These are phyloP conservation scores for Drosophila ironensis DNA, from an alignment of 1,140 invertebrate species.

Conservation along the genomic window DNA sequence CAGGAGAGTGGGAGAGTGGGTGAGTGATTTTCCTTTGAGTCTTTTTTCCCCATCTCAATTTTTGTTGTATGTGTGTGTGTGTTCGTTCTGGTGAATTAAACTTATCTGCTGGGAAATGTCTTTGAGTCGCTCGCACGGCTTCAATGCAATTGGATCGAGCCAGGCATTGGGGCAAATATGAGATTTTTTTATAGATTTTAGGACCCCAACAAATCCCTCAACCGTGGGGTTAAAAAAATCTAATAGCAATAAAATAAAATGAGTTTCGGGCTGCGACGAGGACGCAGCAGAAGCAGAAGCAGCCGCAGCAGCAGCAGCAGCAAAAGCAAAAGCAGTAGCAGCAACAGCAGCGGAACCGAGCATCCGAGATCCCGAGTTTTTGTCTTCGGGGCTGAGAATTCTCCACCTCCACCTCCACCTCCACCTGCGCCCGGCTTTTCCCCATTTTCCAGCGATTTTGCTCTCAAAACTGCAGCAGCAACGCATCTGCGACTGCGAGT, in stretches of 20 bases:
- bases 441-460: constrained; percentile 15
- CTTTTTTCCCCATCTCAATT: neutral
- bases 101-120: constrained; percentile 21
- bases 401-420: neutral
- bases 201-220: too few relatives aligned
- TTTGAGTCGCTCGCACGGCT: too few relatives aligned
- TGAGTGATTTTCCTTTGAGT: constrained; percentile 22
- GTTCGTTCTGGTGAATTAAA: neutral
- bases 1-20: neutral
- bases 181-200: too few relatives aligned
- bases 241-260: constrained; percentile 56
- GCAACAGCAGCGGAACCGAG: constrained; percentile 5
- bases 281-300: too few relatives aligned
- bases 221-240: constrained; percentile 41
- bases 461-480: constrained; percentile 36
- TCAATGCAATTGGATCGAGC: too few relatives aligned
- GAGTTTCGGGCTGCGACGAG: constrained; percentile 19
- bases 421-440: neutral
- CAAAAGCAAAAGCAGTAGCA: constrained; percentile 20
- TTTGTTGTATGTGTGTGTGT: neutral
- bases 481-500: constrained; percentile 41
- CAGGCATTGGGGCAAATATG: too few relatives aligned
- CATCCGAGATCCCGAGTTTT: constrained; percentile 14
- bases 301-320: constrained; percentile 5
- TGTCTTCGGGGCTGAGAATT: constrained; percentile 27